Base-by-base conservation (phyloP, 2,888 invertebrate genomes). In the Spodoptera picta region DNA sequence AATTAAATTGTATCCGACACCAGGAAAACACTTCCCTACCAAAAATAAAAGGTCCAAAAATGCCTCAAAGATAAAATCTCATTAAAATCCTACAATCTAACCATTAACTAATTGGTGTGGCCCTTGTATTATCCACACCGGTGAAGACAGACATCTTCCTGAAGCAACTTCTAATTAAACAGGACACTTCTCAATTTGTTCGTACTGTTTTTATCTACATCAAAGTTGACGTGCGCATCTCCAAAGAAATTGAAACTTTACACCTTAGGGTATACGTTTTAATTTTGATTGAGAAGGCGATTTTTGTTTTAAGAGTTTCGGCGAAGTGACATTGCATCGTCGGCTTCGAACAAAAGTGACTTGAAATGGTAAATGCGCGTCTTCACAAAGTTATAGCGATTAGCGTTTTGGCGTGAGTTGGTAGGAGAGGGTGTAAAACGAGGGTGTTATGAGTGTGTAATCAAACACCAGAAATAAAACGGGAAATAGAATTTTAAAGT, bases 81-180 rank as follows among this genome's bases (percentile, higher is more conserved):
- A 87, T 92, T 92, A 92, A 92, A 91, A 90, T 80, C 82, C 78
- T 85, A 87, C 89, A 88, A 90, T 85, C 85, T 86, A 84, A 86
- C 87, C 88, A 89, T 90, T 85, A 89, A 90, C 85, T 90, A 91
- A 92, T 92, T 87, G 90, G 87, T 79, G 59, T 84, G 83, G 79
- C 71, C 73, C 78, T 73, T 68, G 79, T 81, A 82, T 89, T 86
- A 90, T 85, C 79, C 85, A 81, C 79, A 79, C 65, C 69, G 81
- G 51, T 72, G 68, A 69, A 79, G 60, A 88, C 87, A 89, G 84
- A 86, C 86, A 84, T 86, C 83, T 85, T 81, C 77, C 53, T 57
- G 60, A 75, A 79, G 57, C 80, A 85, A 86, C 83, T 89, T 89
- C 84, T 89, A 90, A 91, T 92, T 90, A 91, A 91, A 87, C 84